Percentiles rank a stretch among this genome's conserved stretches.
phyloP scores from a whole-genome alignment of 2,888 invertebrate genomes.

The Drosophila bunnanda region DNA sequence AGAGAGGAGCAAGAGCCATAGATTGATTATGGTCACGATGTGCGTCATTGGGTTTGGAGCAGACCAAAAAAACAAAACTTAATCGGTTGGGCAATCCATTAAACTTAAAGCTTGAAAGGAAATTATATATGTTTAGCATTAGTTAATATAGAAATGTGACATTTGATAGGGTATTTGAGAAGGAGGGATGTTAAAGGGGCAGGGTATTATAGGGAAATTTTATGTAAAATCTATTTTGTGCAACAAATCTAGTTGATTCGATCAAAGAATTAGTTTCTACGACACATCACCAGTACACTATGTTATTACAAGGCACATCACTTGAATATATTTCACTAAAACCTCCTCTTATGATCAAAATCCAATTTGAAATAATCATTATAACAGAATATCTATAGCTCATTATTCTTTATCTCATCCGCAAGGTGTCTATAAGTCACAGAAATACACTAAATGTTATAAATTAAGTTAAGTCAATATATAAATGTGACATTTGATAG shows the following conservation, averaged over 20 bases:
- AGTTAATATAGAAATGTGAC: neutral
- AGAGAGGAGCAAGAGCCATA: neutral
- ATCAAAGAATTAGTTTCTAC: too few species aligned
- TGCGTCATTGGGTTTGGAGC: conserved; percentile 24
- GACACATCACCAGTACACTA: too few species aligned
- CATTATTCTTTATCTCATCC: neutral
- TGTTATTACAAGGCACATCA: neutral
- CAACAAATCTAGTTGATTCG: too few species aligned
- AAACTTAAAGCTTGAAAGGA: neutral
- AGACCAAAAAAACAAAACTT: neutral
- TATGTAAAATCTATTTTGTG: too few species aligned
- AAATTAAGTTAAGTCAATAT: too few species aligned
- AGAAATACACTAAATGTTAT: conserved; percentile 9
- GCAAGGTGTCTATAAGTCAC: neutral
- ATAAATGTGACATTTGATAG: neutral
- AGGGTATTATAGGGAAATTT: too few species aligned
- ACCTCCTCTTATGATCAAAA: neutral
- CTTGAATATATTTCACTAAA: neutral
- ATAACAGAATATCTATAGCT: too few species aligned
- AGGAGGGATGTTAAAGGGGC: neutral
- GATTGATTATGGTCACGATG: conserved; percentile 20
- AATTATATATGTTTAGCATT: conserved; percentile 3
- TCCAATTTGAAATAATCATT: neutral
- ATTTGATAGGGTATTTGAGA: neutral
- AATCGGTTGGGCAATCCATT: neutral